Evolutionary conservation across 2,113 vertebrate species (phyloP).

Genomic region (Catharus minimus): DNA sequence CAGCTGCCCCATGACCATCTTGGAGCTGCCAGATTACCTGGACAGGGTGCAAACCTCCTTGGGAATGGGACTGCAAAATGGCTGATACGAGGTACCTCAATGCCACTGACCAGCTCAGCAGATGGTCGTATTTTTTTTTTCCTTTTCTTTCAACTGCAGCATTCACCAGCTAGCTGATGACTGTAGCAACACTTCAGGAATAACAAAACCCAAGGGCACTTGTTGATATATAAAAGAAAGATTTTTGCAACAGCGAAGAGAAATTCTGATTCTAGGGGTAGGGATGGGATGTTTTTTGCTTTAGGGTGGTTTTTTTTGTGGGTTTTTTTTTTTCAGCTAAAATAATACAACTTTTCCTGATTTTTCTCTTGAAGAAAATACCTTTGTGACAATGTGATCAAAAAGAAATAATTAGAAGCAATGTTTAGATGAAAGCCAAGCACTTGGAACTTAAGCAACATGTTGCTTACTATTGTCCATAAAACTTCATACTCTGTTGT

Average conservation of each 20-base stretch:
- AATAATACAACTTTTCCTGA: not conserved
- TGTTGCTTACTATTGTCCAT: not conserved
- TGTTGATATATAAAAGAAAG: not conserved
- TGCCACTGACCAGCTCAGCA: not conserved
- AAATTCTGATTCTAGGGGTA: not conserved
- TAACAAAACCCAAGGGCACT: not conserved
- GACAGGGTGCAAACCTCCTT: rapidly evolving
- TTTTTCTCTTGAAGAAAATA: not conserved
- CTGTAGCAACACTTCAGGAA: not conserved
- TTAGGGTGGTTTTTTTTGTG: rapidly evolving
- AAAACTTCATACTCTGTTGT: not conserved
- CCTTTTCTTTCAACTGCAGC: not conserved
- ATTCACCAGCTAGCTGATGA: not conserved
- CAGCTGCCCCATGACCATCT: not conserved
- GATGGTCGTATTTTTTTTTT: rapidly evolving
- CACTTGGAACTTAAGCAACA: not conserved
- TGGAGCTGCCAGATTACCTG: not conserved
- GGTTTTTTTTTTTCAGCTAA: not conserved
- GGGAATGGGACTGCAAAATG: rapidly evolving
- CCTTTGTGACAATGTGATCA: not conserved
- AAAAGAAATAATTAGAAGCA: not conserved
- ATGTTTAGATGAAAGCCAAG: not conserved
- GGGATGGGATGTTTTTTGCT: rapidly evolving
- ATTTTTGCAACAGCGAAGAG: not conserved
- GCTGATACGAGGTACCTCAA: rapidly evolving